A percentile compares a stretch with the other conserved stretches of the same genome.
Evolutionary conservation across 2,888 invertebrate genomes (phyloP).

Genomic region (Scelioninae gen. 1): DNA sequence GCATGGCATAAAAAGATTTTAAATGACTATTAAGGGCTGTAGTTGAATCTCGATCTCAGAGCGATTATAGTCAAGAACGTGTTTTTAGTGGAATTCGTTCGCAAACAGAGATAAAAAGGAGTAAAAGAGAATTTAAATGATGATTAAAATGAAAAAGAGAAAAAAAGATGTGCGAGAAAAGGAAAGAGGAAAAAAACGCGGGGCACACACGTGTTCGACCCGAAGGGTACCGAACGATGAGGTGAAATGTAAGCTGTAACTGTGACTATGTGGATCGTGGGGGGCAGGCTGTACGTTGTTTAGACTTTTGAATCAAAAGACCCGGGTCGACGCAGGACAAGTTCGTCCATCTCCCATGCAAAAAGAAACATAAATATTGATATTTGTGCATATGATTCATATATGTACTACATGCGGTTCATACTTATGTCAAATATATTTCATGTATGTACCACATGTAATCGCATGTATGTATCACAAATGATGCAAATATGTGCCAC

Average conservation of each 20-base stretch:
- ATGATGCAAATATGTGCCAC: too few relatives aligned
- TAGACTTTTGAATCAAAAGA: conserved; percentile 56
- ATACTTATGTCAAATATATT: too few relatives aligned
- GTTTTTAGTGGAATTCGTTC: conserved; percentile 65
- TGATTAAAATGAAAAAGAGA: conserved; percentile 32
- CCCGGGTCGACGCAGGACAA: conserved; percentile 12
- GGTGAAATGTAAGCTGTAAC: conserved; percentile 82
- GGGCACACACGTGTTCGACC: conserved; percentile 65
- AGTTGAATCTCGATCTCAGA: conserved; percentile 67
- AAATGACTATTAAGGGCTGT: conserved; percentile 60
- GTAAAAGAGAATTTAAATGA: conserved; percentile 49
- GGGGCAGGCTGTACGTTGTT: conserved; percentile 81
- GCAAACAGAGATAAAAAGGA: conserved; percentile 45
- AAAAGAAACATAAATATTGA: too few relatives aligned
- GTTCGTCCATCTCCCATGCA: too few relatives aligned
- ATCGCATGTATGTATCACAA: too few relatives aligned
- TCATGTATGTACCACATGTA: too few relatives aligned
- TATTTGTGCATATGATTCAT: too few relatives aligned
- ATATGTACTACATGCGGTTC: too few relatives aligned
- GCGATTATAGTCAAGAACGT: conserved; percentile 68
- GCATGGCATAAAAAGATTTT: conserved; percentile 56
- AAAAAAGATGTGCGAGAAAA: conserved; percentile 26
- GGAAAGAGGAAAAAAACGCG: conserved; percentile 29
- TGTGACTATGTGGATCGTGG: conserved; percentile 84
- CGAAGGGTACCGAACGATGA: conserved; percentile 72